Base-by-base conservation (phyloP, 2,888 invertebrate species). In the Himalopsyche kuldschensis region DNA sequence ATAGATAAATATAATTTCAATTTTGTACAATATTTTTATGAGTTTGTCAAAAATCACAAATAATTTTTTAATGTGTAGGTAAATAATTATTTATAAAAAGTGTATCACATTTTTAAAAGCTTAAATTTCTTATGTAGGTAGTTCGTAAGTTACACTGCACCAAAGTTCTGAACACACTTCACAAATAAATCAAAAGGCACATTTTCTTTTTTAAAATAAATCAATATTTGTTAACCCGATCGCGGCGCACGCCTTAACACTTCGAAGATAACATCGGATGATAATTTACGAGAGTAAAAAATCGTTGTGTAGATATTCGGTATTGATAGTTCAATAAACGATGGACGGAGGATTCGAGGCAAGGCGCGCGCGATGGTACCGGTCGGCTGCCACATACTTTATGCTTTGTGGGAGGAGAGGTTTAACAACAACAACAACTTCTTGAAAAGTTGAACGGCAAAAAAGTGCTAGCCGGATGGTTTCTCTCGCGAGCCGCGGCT, bases 341-440 rank as follows among this genome's bases (percentile, higher is more conserved):
- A 31, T 48, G 47, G 30, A 30, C 24, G 46, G 31, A 47, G 78
- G 31, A 24, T 27, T 30, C 27, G 47, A 27, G 47, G 30, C 47
- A 11, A 46, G 78, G 24, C 78, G 78, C 46, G 78, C 78, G 47
- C 48, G 47, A 35, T 27, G 27, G 78, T 48, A 24, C 47, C 27
- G 46, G 55, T 55, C 78, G 78, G 47, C 47, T 46, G 47, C 27
- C 78, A 24, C 77, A 75, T 75, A 75, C 75, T 32, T 77, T 41
- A 35, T 24, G 35, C 77, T 35, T 55, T 77, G 77, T 77, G 77
- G 77, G 77, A 77, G 77, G 77, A 77, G 77, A 77, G 77, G 35
- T 41, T 35, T 24, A 35, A 24, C 77, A 79, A 79, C 79, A 82
- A 82, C 79, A 69, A 75, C 79, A 41, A 79, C 82, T 82, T 79